Evolutionary conservation across 2,113 vertebrate species (phyloP).

Genomic region (Xenopus tropicalis): DNA sequence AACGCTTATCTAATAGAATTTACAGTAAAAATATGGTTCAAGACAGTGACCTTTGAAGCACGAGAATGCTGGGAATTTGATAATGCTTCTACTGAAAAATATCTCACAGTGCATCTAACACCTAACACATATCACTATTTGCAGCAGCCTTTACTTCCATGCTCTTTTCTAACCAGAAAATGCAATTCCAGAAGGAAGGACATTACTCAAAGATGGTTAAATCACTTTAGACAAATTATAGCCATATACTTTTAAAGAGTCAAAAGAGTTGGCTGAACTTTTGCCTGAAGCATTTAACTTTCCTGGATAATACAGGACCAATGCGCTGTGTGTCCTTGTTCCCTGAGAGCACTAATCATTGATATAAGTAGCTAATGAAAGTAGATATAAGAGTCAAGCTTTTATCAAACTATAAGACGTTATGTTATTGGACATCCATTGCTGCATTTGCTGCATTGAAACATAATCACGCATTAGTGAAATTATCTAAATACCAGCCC

Average conservation of each 20-base stretch:
- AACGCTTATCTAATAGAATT: slow-evolving; percentile 8
- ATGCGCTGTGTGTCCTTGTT: too few relatives aligned
- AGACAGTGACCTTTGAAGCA: slow-evolving; percentile 12
- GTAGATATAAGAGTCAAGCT: too few relatives aligned
- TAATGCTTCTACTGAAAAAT: slow-evolving; percentile 16
- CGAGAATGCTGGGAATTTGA: background rate
- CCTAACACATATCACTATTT: too few relatives aligned
- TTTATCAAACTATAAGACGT: too few relatives aligned
- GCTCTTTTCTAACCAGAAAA: background rate
- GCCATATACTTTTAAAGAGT: background rate
- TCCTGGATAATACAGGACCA: too few relatives aligned
- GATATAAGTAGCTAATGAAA: too few relatives aligned
- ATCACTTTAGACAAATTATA: slow-evolving; percentile 1
- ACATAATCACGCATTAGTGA: too few relatives aligned
- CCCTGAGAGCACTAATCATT: too few relatives aligned
- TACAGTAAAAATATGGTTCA: slow-evolving; percentile 4
- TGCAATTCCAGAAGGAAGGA: background rate
- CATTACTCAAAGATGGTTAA: slow-evolving; percentile 21
- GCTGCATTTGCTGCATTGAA: too few relatives aligned
- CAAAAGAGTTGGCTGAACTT: slow-evolving; percentile 14
- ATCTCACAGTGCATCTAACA: background rate
- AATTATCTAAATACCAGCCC: too few relatives aligned
- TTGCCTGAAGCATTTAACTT: too few relatives aligned
- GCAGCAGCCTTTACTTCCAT: background rate
- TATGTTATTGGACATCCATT: too few relatives aligned